These are phyloP conservation scores for Knipowitschia caucasica DNA, from an alignment of 2,797 vertebrate genomes.

Conservation along the genomic window DNA sequence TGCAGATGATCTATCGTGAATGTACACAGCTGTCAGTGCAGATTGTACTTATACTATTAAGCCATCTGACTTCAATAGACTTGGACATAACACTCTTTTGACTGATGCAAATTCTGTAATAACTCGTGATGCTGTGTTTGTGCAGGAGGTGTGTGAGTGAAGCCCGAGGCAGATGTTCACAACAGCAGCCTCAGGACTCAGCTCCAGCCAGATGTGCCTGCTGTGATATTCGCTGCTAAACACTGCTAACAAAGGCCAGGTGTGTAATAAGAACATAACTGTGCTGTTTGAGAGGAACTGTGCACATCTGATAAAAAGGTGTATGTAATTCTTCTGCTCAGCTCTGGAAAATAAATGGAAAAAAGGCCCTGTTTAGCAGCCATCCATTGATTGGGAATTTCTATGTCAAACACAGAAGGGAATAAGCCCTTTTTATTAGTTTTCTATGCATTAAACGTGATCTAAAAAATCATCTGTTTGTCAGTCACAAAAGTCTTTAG, in stretches of 20 bases:
- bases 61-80: conserved; percentile 4
- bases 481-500: no score
- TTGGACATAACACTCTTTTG: conserved; percentile 21
- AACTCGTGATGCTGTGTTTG: background rate
- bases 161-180: conserved; percentile 20
- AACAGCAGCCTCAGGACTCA: conserved; percentile 25
- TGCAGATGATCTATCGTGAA: background rate
- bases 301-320: background rate
- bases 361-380: no score
- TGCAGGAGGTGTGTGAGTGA: conserved; percentile 7
- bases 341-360: background rate
- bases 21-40: conserved; percentile 16
- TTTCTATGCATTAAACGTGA: no score
- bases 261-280: conserved; percentile 3
- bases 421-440: no score
- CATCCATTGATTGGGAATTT: no score
- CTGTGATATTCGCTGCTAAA: conserved; percentile 14
- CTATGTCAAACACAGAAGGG: no score
- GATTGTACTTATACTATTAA: conserved; percentile 7
- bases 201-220: conserved; percentile 35
- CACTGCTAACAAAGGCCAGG: conserved; percentile 7
- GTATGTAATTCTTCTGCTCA: background rate
- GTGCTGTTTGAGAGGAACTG: conserved; percentile 5
- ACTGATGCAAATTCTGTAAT: conserved; percentile 8
- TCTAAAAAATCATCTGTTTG: no score